A percentile compares a stretch with the other conserved stretches of the same genome.
Evolutionary conservation across 2,888 invertebrate species (phyloP).

Genomic region (Phengaris arion): DNA sequence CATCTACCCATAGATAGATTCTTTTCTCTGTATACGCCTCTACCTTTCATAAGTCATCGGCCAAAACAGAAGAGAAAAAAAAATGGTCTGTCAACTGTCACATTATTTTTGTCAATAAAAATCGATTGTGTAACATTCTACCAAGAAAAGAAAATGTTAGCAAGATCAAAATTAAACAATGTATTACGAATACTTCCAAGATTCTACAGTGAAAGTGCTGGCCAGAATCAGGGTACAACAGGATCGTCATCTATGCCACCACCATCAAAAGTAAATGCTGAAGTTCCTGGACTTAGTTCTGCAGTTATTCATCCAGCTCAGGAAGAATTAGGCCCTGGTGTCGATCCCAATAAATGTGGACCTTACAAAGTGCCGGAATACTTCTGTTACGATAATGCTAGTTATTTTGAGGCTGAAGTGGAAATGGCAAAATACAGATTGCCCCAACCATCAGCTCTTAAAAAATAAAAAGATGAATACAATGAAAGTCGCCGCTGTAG

Average conservation of each 20-base stretch:
- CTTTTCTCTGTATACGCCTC: too few species aligned
- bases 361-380: slow-evolving; percentile 94
- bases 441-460: slow-evolving; percentile 86
- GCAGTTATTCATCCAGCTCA: slow-evolving; percentile 76
- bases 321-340: slow-evolving; percentile 85
- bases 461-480: slow-evolving; percentile 45
- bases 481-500: neutral
- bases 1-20: too few species aligned
- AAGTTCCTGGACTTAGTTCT: slow-evolving; percentile 84
- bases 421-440: slow-evolving; percentile 89
- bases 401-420: slow-evolving; percentile 91
- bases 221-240: slow-evolving; percentile 43
- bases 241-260: slow-evolving; percentile 43
- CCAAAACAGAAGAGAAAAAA: too few species aligned
- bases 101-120: neutral
- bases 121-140: slow-evolving; percentile 48
- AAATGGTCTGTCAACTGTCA: neutral
- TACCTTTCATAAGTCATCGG: too few species aligned
- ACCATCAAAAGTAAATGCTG: slow-evolving; percentile 45
- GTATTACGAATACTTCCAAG: slow-evolving; percentile 42
- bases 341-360: slow-evolving; percentile 81
- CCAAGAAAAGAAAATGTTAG: slow-evolving; percentile 43
- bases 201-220: slow-evolving; percentile 52
- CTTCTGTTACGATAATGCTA: slow-evolving; percentile 87
- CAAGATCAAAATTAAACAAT: slow-evolving; percentile 40